Base-by-base conservation (phyloP, 35 echinoderm and acorn worm genomes). In the Apostichopus californicus region DNA sequence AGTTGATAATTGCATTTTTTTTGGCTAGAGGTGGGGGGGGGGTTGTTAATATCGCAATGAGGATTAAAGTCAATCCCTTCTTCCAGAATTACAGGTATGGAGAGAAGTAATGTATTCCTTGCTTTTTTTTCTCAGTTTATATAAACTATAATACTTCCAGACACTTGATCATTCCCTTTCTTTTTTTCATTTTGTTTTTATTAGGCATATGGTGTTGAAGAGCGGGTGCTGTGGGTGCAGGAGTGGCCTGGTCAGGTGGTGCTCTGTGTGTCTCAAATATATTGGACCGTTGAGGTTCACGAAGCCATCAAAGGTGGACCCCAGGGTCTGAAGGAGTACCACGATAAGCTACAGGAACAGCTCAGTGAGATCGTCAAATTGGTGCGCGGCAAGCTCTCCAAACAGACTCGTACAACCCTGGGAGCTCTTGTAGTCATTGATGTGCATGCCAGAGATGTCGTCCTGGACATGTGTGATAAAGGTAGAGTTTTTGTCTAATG, bases 241-340 rank as follows among this genome's bases (percentile, higher is more conserved):
- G 97, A 99, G 87, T 99, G 97, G 97, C 97, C 97, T 22, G 97
- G 97, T 68, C 97, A 99, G 53, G 97, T 99, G 8, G 97, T 99
- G 15, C 89, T 99, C 17, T 99, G 97, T 73, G 95, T 96, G 73
- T 99, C 97, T 21, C 97, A 99, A 77, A 96, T 99, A 78, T 99
- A 96, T 95, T 99, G 97, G 97, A 99, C 97, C 5, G 73, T 79
- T 8, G 97, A 99, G 79, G 97, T 99, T 6, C 97, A 99, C 65
- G 97, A 99, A 25, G 97, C 97, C 77, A 93, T 96, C 28, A 78
- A 81, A 25, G 90, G 91, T 15, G 97, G 97, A 66, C 97, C 95
- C 5, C 91, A 95, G 82, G 97, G 97, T 13, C 92, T 99, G 15
- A 70, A 89, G 9, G 95, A 99, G 54, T 99, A 99, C 70, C 58